Evolutionary conservation across 2,113 vertebrate species (phyloP), one percentile per base, ranked within the genome.

Genomic region (Salvelinus alpinus): DNA sequence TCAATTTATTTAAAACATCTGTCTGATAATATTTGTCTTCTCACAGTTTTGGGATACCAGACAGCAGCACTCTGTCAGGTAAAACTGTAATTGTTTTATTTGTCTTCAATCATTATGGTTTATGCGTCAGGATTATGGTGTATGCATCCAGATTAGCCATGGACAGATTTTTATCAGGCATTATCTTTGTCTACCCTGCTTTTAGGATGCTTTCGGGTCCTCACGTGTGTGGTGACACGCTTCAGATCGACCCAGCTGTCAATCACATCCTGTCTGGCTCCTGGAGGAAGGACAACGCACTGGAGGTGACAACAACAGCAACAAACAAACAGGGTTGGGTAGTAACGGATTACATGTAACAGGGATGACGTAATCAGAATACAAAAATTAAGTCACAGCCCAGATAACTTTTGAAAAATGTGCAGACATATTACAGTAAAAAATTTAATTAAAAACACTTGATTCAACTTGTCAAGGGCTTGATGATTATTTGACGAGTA

Each of bases 191-290:
- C 14, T 68, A 22, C 72, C 5, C 44, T 2, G 18, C 18, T 31
- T 2, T 72, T 64, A 92, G 91, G 80, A 86, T 76, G 78, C 29
- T 92, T 3, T 87, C 75, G 2, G 91, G 91, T 7, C 90, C 91
- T 31, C 90, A 91, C 51, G 72, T 92, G 27, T 92, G 91, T 59
- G 91, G 91, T 0, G 90, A 92, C 1, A 79, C 89, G 2, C 72
- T 92, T 18, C 78, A 89, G 3, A 86, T 92, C 29, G 85, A 92
- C 64, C 80, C 89, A 1, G 65, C 66, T 2, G 68, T 76, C 16
- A 76, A 82, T 65, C 80, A 89, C 65, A 85, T 91, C 44, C 82
- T 91, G 4, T 80, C 86, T 2, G 91, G 91, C 4, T 91, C 90
- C 31, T 91, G 91, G 90, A 87, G 89, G 76, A 87, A 86, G 66